Evolutionary conservation across 2,888 invertebrate species (phyloP).

Genomic region (Oligia strigilis): DNA sequence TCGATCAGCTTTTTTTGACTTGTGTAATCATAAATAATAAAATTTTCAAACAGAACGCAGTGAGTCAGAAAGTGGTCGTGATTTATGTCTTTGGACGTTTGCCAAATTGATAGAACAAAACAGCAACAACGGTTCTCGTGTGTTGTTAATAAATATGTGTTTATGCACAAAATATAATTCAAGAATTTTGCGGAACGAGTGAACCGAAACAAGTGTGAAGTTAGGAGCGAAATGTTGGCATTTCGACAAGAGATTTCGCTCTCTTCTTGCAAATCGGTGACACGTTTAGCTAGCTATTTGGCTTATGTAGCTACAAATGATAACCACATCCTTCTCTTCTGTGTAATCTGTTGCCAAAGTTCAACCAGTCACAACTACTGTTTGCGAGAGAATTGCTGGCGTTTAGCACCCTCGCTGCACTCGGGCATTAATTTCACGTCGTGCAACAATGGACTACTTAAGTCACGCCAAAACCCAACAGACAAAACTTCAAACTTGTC

Average conservation of each 20-base stretch:
- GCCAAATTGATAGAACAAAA: slow-evolving; percentile 66
- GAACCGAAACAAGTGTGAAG: background rate
- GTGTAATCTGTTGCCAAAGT: background rate
- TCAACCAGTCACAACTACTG: background rate
- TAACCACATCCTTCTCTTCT: background rate
- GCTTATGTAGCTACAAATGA: background rate
- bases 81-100: slow-evolving; percentile 67
- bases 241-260: no score
- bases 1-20: slow-evolving; percentile 56
- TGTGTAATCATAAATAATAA: slow-evolving; percentile 62
- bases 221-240: background rate
- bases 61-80: slow-evolving; percentile 68
- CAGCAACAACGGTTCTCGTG: slow-evolving; percentile 48
- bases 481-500: no score
- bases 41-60: slow-evolving; percentile 67
- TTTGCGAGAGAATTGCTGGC: no score
- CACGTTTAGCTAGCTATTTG: background rate
- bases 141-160: slow-evolving; percentile 42
- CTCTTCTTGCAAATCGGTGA: background rate
- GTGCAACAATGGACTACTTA: no score
- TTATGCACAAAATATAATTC: slow-evolving; percentile 43
- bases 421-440: no score
- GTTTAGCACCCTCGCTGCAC: no score
- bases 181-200: slow-evolving; percentile 19
- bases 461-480: no score